Base-by-base conservation (phyloP, 2,888 invertebrate genomes). In the Conops quadrifasciatus region DNA sequence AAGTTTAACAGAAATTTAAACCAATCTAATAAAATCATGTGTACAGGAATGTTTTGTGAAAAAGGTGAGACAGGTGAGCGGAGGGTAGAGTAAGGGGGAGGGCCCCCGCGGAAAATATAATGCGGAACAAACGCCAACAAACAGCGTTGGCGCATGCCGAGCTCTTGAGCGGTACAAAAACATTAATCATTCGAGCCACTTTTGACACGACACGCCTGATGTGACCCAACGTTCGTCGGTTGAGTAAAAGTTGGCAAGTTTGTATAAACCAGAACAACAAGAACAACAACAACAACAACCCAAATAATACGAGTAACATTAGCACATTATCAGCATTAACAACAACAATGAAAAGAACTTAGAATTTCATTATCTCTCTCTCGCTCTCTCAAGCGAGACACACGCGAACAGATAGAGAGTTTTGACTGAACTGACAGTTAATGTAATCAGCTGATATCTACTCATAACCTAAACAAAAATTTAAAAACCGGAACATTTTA, bases 101-200 rank as follows among this genome's bases (percentile, higher is more conserved):
- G 9, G 9, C 36, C 36, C 36, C 4, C 36, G 9, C 4, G 5
- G 9, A 36, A 4, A 36, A 36, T 9, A 36, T 7, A 9, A 36
- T 7, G 4, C 4, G 9, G 4, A 36, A 36, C 36, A 36, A 36
- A 4, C 4, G 9, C 36, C 36, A 36, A 36, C 36, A 36, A 36
- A 36, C 36, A 36, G 45, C 16, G 28, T 16, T 24, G 28, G 11
- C 64, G 47, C 64, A 43, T 15, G 45, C 51, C 16, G 59, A 49
- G 47, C 43, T 67, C 58, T 36, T 49, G 73, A 73, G 71, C 72
- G 72, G 71, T 71, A 71, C 72, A 68, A 66, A 51, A 68, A 56
- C 72, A 76, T 76, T 74, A 73, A 72, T 76, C 76, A 74, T 69
- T 74, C 65, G 56, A 63, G 70, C 67, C 69, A 72, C 72, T 71